These are phyloP conservation scores for Plebejus melissa DNA, from an alignment of 2,888 invertebrate species.

Conservation along the genomic window DNA sequence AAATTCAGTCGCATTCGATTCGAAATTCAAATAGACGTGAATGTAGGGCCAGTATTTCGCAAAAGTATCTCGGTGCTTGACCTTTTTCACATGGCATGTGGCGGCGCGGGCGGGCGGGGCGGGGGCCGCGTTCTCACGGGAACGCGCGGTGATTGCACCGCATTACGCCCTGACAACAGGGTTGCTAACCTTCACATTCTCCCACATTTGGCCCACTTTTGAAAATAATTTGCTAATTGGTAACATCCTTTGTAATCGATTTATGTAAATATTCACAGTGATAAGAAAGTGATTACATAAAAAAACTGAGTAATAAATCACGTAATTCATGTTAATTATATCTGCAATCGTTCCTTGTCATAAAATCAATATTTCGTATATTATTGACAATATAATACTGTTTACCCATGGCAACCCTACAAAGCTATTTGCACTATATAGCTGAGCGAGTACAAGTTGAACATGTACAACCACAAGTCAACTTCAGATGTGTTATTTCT, in stretches of 20 bases:
- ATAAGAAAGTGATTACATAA: no score
- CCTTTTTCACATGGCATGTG: slow-evolving; percentile 56
- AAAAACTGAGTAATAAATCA: no score
- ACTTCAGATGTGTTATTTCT: slow-evolving; percentile 23
- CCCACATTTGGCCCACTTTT: slow-evolving; percentile 32
- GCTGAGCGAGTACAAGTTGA: slow-evolving; percentile 10
- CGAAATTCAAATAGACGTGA: slow-evolving; percentile 7
- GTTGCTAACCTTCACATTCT: slow-evolving; percentile 33
- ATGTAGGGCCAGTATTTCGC: slow-evolving; percentile 36
- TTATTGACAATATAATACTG: neutral
- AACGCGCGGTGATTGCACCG: slow-evolving; percentile 70
- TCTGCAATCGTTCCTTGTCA: no score
- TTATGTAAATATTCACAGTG: neutral
- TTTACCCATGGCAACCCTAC: neutral
- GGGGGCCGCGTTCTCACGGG: slow-evolving; percentile 68
- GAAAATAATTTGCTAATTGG: neutral
- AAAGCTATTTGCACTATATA: slow-evolving; percentile 22
- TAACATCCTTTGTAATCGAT: neutral
- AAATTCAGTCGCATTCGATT: neutral
- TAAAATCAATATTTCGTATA: neutral
- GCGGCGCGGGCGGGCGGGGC: slow-evolving; percentile 39
- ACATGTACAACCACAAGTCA: slow-evolving; percentile 23
- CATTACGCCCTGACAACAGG: slow-evolving; percentile 62
- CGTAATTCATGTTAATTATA: no score
- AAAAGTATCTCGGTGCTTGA: slow-evolving; percentile 47